Evolutionary conservation across 2,797 vertebrate genomes (phyloP).

Genomic region (Mormyrus proboscirostris): DNA sequence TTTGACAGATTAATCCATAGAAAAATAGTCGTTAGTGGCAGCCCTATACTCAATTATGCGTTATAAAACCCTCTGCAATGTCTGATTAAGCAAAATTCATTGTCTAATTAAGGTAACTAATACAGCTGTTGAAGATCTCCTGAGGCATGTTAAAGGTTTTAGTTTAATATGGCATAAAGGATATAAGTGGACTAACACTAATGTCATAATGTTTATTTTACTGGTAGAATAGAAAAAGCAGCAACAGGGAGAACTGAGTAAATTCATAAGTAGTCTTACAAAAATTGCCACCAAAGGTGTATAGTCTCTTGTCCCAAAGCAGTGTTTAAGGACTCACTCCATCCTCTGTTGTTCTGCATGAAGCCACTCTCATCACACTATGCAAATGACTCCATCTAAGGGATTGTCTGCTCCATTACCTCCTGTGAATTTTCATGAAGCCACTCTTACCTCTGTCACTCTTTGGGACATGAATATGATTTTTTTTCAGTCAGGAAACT

Average conservation of each 20-base stretch:
- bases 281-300: neutral
- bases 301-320: neutral
- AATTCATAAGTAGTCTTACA: neutral
- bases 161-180: constrained; percentile 34
- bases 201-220: constrained; percentile 16
- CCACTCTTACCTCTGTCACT: constrained; percentile 37
- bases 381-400: constrained; percentile 55
- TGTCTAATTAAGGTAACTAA: constrained; percentile 37
- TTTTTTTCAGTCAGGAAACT: constrained; percentile 1
- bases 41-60: neutral
- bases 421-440: constrained; percentile 37
- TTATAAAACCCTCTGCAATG: neutral
- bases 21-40: neutral
- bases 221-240: neutral
- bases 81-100: neutral
- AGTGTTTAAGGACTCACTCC: neutral
- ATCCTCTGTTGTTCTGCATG: constrained; percentile 43
- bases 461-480: constrained; percentile 32
- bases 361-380: constrained; percentile 56
- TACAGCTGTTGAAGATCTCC: constrained; percentile 30
- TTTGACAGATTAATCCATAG: neutral
- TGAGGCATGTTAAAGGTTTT: constrained; percentile 29
- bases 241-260: constrained; percentile 9
- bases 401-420: constrained; percentile 54
- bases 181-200: neutral